phyloP scores from a whole-genome alignment of 2,888 invertebrate species.

The Pollenia griseotomentosa region DNA sequence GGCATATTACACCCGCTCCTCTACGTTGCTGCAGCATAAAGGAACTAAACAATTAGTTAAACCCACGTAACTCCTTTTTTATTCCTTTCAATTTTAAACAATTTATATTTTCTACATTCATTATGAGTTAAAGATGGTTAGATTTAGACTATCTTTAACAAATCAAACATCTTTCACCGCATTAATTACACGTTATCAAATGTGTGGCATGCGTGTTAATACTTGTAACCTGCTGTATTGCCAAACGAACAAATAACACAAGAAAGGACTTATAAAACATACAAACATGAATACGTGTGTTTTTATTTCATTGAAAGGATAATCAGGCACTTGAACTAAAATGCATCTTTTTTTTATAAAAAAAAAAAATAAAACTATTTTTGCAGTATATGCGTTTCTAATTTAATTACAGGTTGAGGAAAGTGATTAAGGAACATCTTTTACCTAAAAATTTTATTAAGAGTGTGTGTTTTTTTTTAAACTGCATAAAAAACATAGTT shows the following conservation, averaged over 20 bases:
- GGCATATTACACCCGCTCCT: constrained; percentile 45
- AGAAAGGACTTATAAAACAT: constrained; percentile 19
- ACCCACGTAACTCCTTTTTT: constrained; percentile 70
- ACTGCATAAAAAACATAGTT: constrained; percentile 19
- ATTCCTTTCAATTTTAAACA: constrained; percentile 24
- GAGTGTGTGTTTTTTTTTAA: constrained; percentile 10
- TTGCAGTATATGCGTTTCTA: constrained; percentile 69
- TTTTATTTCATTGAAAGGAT: constrained; percentile 61
- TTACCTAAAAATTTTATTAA: constrained; percentile 6
- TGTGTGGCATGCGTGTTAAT: constrained; percentile 74
- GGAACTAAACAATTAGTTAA: constrained; percentile 74
- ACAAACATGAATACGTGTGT: background rate
- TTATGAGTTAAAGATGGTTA: background rate
- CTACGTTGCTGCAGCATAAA: constrained; percentile 44
- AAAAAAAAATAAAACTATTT: constrained; percentile 34
- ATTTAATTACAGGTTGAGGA: constrained; percentile 71
- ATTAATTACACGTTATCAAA: constrained; percentile 77
- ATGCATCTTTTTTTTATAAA: constrained; percentile 7
- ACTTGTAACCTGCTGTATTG: constrained; percentile 70
- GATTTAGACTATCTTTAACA: constrained; percentile 70
- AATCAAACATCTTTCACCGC: constrained; percentile 80
- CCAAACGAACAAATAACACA: background rate
- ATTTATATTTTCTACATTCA: constrained; percentile 15
- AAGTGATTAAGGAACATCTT: constrained; percentile 62
- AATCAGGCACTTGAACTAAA: constrained; percentile 60